These are phyloP conservation scores for Dryobotodes eremita DNA, from an alignment of 2,888 invertebrate genomes.

Conservation along the genomic window DNA sequence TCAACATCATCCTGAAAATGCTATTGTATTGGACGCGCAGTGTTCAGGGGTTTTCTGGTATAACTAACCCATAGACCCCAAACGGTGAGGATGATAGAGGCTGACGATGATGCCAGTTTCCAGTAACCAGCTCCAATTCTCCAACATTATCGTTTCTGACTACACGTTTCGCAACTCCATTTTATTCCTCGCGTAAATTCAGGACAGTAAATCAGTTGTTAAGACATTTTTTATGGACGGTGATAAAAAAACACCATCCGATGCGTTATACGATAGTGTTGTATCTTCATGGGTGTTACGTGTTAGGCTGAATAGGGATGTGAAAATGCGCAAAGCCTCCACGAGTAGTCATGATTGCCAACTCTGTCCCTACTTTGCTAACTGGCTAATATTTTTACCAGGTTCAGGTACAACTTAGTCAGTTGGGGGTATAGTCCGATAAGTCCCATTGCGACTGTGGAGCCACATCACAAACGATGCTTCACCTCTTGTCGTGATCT, in stretches of 20 bases:
- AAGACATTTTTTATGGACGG: conserved; percentile 54
- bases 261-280: conserved; percentile 37
- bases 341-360: too few relatives aligned
- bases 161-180: conserved; percentile 28
- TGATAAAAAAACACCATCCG: conserved; percentile 56
- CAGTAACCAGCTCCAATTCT: not conserved
- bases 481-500: not conserved
- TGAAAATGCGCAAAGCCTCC: not conserved
- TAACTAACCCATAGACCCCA: too few relatives aligned
- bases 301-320: conserved; percentile 1
- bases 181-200: conserved; percentile 57
- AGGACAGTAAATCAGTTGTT: conserved; percentile 57
- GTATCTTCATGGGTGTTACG: conserved; percentile 22
- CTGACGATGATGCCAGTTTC: not conserved
- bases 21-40: too few relatives aligned
- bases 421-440: not conserved
- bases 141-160: conserved; percentile 20
- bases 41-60: too few relatives aligned
- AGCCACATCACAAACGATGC: not conserved
- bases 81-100: not conserved
- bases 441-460: not conserved
- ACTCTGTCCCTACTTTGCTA: not conserved
- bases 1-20: too few relatives aligned
- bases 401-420: not conserved
- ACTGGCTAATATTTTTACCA: not conserved